Evolutionary conservation across 2,797 vertebrate genomes (phyloP).

Genomic region (Rhinoraja longicauda): DNA sequence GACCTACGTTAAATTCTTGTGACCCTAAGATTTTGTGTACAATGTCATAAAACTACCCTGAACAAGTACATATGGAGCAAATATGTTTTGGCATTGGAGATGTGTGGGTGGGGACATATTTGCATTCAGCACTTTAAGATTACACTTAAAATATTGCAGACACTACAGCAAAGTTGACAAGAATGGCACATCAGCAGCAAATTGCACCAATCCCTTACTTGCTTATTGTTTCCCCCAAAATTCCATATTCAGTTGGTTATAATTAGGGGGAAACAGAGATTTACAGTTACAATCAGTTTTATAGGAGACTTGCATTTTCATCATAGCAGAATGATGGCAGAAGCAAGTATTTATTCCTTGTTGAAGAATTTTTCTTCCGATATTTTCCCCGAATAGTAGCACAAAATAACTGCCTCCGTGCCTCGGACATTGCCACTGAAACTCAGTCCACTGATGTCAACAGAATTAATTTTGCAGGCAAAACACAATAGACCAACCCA

Average conservation of each 20-base stretch:
- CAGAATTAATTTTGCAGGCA: no score
- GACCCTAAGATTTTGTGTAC: not conserved
- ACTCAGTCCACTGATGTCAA: no score
- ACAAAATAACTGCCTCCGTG: no score
- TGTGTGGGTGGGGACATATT: not conserved
- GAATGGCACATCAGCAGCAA: not conserved
- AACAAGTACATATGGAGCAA: not conserved
- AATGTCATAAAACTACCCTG: not conserved
- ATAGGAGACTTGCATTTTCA: not conserved
- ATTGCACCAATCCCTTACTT: not conserved
- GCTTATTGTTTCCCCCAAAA: not conserved
- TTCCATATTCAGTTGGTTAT: not conserved
- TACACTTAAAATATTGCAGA: not conserved
- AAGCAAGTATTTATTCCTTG: not conserved
- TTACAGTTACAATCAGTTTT: not conserved
- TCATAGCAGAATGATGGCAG: not conserved
- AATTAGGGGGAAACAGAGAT: not conserved
- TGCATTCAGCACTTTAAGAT: not conserved
- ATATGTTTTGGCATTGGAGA: not conserved
- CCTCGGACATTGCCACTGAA: no score
- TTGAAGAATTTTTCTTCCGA: not conserved
- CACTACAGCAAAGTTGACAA: not conserved
- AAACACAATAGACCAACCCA: no score
- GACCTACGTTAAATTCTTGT: not conserved
- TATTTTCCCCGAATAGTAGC: no score